Conservation (phyloP, 1,140 invertebrate genomes). For the Nasonia giraulti region DNA sequence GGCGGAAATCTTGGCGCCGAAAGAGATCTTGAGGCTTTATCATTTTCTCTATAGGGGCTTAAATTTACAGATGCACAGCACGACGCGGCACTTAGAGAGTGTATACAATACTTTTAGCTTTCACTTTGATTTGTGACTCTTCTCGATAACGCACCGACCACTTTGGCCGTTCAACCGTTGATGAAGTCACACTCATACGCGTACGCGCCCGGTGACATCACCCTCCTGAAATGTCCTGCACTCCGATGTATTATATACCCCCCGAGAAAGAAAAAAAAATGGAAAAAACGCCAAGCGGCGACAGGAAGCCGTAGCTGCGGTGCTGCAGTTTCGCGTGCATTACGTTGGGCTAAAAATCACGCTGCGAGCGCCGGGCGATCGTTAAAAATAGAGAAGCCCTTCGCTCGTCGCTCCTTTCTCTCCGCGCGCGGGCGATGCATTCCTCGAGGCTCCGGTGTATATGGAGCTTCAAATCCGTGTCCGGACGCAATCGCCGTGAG, state of each 20-base stretch:
- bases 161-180: not conserved
- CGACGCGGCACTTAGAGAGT: too few relatives aligned
- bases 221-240: too few relatives aligned
- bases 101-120: not conserved
- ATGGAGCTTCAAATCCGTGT: constrained; percentile 11
- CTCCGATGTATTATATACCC: too few relatives aligned
- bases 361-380: not conserved
- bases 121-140: not conserved
- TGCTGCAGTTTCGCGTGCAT: not conserved
- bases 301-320: constrained; percentile 49
- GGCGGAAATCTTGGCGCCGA: not conserved
- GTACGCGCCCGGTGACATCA: too few relatives aligned
- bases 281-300: not conserved
- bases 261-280: not conserved
- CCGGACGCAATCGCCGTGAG: constrained; percentile 42
- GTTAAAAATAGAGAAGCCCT: constrained; percentile 52
- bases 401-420: constrained; percentile 16
- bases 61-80: not conserved
- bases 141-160: not conserved
- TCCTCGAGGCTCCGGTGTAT: constrained; percentile 2
- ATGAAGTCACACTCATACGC: too few relatives aligned
- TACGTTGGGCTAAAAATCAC: constrained; percentile 23
- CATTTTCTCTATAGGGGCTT: too few relatives aligned
- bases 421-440: not conserved
- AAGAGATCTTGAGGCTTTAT: not conserved